A percentile compares a stretch with the other conserved stretches of the same genome.
phyloP scores from a whole-genome alignment of 2,113 vertebrate species.

The Zosterops pallidus region DNA sequence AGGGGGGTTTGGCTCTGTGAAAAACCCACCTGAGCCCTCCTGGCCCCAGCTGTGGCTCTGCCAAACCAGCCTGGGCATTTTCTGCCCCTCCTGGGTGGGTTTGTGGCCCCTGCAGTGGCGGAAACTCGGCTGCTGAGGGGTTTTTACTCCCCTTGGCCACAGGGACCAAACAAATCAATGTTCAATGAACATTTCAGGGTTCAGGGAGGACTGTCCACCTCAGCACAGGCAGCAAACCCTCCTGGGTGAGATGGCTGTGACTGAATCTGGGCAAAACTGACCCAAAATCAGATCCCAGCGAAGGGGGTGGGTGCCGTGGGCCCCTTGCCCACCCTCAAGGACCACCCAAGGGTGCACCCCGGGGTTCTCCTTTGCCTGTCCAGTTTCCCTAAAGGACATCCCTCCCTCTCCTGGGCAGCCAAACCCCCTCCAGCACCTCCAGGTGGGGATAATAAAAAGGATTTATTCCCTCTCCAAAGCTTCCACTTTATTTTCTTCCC shows the following conservation, averaged over 20 bases:
- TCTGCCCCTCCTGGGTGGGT: not conserved
- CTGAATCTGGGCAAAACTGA: not conserved
- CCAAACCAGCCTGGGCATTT: not conserved
- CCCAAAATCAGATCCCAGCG: fast-evolving
- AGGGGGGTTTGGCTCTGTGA: fast-evolving
- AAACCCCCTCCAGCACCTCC: not conserved
- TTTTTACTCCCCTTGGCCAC: not conserved
- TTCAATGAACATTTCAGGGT: not conserved
- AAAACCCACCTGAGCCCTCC: fast-evolving
- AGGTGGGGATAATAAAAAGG: no score
- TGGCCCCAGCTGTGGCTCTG: not conserved
- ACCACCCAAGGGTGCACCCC: fast-evolving
- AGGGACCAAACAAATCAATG: fast-evolving
- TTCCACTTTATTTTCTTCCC: not conserved
- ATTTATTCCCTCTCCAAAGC: no score
- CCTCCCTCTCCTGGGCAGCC: not conserved
- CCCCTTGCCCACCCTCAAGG: not conserved
- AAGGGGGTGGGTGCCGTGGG: not conserved
- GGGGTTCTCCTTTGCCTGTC: fast-evolving
- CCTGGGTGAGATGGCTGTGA: fast-evolving
- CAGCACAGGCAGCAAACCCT: not conserved
- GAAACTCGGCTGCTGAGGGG: not conserved
- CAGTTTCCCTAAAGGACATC: fast-evolving
- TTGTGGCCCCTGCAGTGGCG: not conserved
- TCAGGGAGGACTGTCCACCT: not conserved